Conservation (phyloP, 2,888 invertebrate species). For the Cataglyphis cursor region DNA sequence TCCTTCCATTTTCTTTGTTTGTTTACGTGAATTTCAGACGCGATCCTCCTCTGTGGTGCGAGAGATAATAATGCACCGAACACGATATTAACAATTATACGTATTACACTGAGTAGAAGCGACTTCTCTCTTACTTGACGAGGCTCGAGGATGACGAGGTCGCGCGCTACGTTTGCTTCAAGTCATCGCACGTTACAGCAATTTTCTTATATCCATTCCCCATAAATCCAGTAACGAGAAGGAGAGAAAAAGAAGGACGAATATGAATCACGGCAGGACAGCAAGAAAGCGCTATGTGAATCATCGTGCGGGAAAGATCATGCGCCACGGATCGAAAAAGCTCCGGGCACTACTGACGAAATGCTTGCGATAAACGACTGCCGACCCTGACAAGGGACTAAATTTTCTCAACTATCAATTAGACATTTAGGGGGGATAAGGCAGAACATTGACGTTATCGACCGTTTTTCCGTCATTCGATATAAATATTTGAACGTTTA, state of each 20-base stretch:
- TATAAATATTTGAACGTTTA: background rate
- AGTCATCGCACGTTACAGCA: slow-evolving; percentile 12
- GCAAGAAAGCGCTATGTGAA: slow-evolving; percentile 43
- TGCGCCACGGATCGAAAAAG: background rate
- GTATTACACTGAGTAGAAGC: background rate
- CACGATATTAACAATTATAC: background rate
- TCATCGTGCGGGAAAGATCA: slow-evolving; percentile 11
- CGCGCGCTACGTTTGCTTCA: slow-evolving; percentile 22
- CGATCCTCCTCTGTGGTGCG: background rate
- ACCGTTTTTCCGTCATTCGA: background rate
- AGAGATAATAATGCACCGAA: background rate
- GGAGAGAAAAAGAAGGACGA: slow-evolving; percentile 3
- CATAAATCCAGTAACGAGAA: background rate
- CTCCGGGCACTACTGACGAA: background rate
- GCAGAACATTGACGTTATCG: background rate
- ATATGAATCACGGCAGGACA: slow-evolving; percentile 39
- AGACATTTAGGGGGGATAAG: background rate
- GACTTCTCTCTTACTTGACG: slow-evolving; percentile 7
- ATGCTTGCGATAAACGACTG: background rate
- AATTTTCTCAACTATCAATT: background rate
- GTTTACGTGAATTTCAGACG: background rate
- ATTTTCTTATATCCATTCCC: slow-evolving; percentile 38
- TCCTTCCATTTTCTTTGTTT: slow-evolving; percentile 11
- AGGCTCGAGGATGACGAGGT: slow-evolving; percentile 22
- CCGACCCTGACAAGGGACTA: background rate